A percentile compares a stretch with the other conserved stretches of the same genome.
These are phyloP conservation scores for Emydocephalus ijimae DNA, from an alignment of 2,113 vertebrate species.

Conservation along the genomic window DNA sequence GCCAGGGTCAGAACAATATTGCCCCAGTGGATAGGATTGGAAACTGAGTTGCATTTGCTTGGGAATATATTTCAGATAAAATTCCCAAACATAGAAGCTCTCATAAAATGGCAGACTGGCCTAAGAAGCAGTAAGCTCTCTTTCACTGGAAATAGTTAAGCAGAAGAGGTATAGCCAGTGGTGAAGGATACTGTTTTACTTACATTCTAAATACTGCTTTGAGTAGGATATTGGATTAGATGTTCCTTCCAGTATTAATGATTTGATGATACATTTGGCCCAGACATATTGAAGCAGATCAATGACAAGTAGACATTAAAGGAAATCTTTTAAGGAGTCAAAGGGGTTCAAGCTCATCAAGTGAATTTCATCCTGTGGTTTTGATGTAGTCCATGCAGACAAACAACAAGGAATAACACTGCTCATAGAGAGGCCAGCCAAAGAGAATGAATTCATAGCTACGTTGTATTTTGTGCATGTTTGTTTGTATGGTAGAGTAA, in stretches of 20 bases:
- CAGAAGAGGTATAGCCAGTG: background rate
- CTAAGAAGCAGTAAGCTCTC: background rate
- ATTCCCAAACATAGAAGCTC: background rate
- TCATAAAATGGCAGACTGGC: background rate
- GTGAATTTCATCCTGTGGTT: background rate
- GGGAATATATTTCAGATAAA: background rate
- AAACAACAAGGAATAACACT: background rate
- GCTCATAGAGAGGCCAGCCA: background rate
- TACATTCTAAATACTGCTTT: background rate
- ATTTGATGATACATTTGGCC: background rate
- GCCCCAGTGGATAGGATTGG: background rate
- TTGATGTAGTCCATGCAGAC: background rate
- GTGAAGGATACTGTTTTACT: background rate
- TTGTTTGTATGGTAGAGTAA: background rate
- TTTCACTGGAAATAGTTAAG: background rate
- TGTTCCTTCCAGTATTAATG: background rate
- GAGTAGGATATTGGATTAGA: background rate
- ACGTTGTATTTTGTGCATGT: background rate
- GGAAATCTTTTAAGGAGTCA: background rate
- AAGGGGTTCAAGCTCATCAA: background rate
- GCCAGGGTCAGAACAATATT: background rate
- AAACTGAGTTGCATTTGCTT: background rate
- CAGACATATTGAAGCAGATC: background rate
- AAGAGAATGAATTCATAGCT: background rate
- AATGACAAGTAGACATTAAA: background rate